Evolutionary conservation across 92 coral and sea anemone species (phyloP).

Genomic region (Epizoanthus fatuus): DNA sequence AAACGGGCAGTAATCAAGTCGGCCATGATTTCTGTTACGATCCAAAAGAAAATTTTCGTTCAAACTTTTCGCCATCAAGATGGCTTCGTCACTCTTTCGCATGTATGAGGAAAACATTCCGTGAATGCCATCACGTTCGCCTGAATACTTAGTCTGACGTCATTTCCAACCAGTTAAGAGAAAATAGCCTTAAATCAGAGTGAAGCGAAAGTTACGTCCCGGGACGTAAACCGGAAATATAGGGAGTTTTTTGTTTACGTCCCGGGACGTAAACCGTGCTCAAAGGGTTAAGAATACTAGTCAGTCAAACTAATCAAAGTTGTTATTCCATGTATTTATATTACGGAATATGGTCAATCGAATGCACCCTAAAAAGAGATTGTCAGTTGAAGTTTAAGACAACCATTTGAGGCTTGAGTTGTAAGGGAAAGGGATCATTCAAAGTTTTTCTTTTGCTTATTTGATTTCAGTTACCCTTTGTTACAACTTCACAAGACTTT

Average conservation of each 20-base stretch:
- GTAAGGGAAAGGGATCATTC: too few relatives aligned
- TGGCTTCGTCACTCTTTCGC: not conserved
- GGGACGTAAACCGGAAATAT: too few relatives aligned
- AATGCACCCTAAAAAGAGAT: too few relatives aligned
- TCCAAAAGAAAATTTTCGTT: not conserved
- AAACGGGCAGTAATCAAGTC: not conserved
- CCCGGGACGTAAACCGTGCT: not conserved
- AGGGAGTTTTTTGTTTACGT: not conserved
- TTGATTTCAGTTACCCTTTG: constrained; percentile 26
- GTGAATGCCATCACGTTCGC: constrained; percentile 2
- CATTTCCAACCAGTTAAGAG: not conserved
- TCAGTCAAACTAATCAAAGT: too few relatives aligned
- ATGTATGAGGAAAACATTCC: constrained; percentile 2
- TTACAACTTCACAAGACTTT: constrained; percentile 28
- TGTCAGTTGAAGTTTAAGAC: too few relatives aligned
- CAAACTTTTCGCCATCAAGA: too few relatives aligned
- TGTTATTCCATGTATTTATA: too few relatives aligned
- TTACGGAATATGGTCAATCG: too few relatives aligned
- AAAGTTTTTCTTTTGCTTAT: not conserved
- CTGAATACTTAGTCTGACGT: too few relatives aligned
- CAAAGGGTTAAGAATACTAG: not conserved
- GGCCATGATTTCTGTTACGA: not conserved
- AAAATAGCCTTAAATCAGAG: too few relatives aligned
- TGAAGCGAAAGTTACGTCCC: too few relatives aligned
- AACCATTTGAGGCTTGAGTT: too few relatives aligned